Percentiles rank a stretch among this genome's conserved stretches.
Conservation (phyloP, 2,888 invertebrate species). For the Baccha elongata region DNA sequence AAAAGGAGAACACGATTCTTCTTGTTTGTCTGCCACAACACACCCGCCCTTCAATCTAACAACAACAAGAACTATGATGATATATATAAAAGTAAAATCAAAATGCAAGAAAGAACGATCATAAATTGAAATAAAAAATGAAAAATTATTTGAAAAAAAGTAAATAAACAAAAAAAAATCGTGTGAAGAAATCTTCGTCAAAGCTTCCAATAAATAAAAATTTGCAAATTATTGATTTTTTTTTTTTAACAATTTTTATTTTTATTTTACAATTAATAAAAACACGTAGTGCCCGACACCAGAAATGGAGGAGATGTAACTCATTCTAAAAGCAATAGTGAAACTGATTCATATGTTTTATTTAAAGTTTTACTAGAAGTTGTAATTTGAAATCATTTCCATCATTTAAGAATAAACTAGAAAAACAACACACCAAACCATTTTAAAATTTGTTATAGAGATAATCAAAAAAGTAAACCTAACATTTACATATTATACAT, state of each 20-base stretch:
- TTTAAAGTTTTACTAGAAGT: constrained; percentile 47
- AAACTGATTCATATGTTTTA: constrained; percentile 43
- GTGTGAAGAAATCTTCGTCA: constrained; percentile 62
- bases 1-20: constrained; percentile 77
- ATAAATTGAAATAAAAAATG: constrained; percentile 46
- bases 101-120: constrained; percentile 68
- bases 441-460: constrained; percentile 58
- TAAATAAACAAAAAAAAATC: constrained; percentile 55
- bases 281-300: constrained; percentile 65
- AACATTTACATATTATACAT: constrained; percentile 49
- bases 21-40: constrained; percentile 81
- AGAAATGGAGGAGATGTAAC: constrained; percentile 30
- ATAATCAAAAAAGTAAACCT: constrained; percentile 23
- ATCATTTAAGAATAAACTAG: constrained; percentile 5
- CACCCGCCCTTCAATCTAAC: constrained; percentile 81
- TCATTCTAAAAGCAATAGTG: constrained; percentile 59
- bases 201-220: constrained; percentile 71
- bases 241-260: constrained; percentile 34
- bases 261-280: constrained; percentile 30
- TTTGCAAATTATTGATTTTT: constrained; percentile 66
- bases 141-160: constrained; percentile 40
- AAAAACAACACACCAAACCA: constrained; percentile 54
- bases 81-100: constrained; percentile 56
- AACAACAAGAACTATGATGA: constrained; percentile 69
- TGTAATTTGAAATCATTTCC: constrained; percentile 51